Percentiles rank a stretch among this genome's conserved stretches.
Conservation (phyloP, 35 echinoderm and acorn worm genomes). For the Holothuria glaberrima region DNA sequence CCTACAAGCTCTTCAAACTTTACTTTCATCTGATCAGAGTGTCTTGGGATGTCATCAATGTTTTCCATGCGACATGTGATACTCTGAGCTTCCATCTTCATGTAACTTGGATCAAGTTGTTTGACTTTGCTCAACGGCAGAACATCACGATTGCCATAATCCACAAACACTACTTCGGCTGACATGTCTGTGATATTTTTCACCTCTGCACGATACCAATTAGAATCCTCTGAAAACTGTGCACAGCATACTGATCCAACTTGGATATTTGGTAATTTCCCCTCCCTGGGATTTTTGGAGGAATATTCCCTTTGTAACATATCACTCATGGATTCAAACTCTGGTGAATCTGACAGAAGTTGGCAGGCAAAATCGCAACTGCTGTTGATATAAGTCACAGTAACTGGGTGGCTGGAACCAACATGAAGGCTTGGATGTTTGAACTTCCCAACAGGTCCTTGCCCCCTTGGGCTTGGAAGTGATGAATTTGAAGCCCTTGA, state of each 20-base stretch:
- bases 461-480: constrained; percentile 26
- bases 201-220: constrained; percentile 80
- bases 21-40: constrained; percentile 27
- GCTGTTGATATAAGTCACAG: constrained; percentile 61
- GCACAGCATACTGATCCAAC: constrained; percentile 72
- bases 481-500: constrained; percentile 45
- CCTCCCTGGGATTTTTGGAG: constrained; percentile 21
- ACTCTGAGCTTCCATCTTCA: constrained; percentile 71
- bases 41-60: constrained; percentile 39
- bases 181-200: constrained; percentile 36
- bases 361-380: constrained; percentile 72
- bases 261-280: constrained; percentile 13
- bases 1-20: constrained; percentile 60
- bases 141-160: constrained; percentile 84
- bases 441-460: constrained; percentile 47
- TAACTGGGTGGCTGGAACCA: constrained; percentile 50
- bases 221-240: constrained; percentile 76
- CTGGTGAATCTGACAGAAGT: constrained; percentile 60
- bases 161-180: constrained; percentile 72
- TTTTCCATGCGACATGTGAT: constrained; percentile 69
- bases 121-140: constrained; percentile 59
- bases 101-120: constrained; percentile 60
- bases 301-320: constrained; percentile 70
- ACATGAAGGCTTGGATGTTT: constrained; percentile 45
- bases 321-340: constrained; percentile 72